These are phyloP conservation scores for Oreochromis mossambicus DNA, from an alignment of 2,797 vertebrate genomes.

Conservation along the genomic window DNA sequence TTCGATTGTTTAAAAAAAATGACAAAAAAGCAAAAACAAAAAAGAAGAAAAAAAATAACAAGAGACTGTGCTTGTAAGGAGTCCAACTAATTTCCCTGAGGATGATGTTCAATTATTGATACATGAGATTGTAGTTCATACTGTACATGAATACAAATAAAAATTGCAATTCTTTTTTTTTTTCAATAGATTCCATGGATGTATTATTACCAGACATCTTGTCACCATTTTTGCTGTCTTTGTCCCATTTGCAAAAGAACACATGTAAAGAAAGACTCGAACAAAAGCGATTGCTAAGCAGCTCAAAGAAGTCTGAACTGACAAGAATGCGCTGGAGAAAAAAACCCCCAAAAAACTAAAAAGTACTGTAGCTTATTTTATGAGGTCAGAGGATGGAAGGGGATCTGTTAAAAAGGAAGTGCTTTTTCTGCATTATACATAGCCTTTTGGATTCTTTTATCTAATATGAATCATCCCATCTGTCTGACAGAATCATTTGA, in stretches of 20 bases:
- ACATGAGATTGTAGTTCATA: constrained; percentile 84
- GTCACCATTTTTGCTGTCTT: neutral
- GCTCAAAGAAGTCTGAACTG: constrained; percentile 30
- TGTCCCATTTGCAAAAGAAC: constrained; percentile 35
- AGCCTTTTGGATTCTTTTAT: constrained; percentile 32
- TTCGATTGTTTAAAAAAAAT: constrained; percentile 81
- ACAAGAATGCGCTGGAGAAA: neutral
- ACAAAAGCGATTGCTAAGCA: constrained; percentile 44
- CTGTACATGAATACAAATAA: constrained; percentile 83
- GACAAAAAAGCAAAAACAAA: constrained; percentile 48
- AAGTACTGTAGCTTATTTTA: constrained; percentile 27
- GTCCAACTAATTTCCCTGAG: constrained; percentile 69
- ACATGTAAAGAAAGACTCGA: constrained; percentile 18
- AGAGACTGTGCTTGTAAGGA: constrained; percentile 73
- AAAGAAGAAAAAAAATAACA: constrained; percentile 57
- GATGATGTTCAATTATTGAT: constrained; percentile 77
- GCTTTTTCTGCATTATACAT: constrained; percentile 28
- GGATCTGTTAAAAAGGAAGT: constrained; percentile 37
- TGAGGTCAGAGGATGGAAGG: constrained; percentile 45
- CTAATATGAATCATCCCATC: constrained; percentile 44
- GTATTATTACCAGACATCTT: constrained; percentile 19
- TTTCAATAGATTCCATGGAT: constrained; percentile 50
- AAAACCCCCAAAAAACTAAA: accelerated
- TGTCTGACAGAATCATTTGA: constrained; percentile 37
- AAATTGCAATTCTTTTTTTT: constrained; percentile 77